phyloP scores from a whole-genome alignment of 2,888 invertebrate genomes.

The Pasiphila rectangulata region DNA sequence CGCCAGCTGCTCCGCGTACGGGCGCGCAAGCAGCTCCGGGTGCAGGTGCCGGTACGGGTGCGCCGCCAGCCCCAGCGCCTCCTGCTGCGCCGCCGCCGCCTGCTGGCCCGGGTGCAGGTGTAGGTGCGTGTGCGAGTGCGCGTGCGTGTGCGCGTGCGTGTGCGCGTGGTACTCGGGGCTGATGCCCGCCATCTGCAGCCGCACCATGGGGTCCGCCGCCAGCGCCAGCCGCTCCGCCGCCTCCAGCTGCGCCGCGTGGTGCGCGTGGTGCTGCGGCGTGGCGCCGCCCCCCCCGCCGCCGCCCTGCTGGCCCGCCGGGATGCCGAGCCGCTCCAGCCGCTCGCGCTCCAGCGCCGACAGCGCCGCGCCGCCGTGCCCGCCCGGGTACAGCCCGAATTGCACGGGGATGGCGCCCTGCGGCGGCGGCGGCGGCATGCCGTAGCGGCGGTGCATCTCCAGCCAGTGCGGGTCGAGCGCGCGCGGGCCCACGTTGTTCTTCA shows the following conservation, averaged over 20 bases:
- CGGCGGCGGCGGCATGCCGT: conserved; percentile 83
- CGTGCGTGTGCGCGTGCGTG: conserved; percentile 94
- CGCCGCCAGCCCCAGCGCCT: conserved; percentile 75
- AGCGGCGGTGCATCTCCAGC: conserved; percentile 94
- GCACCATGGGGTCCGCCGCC: conserved; percentile 95
- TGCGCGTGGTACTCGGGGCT: conserved; percentile 95
- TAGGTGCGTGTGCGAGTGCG: conserved; percentile 93
- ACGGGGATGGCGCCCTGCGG: conserved; percentile 85
- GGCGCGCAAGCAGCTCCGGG: conserved; percentile 89
- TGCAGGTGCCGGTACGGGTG: conserved; percentile 84
- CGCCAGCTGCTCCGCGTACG: conserved; percentile 90
- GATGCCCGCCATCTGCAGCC: conserved; percentile 95
- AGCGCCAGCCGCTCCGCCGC: conserved; percentile 90
- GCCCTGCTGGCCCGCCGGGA: conserved; percentile 58
- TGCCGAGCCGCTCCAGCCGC: conserved; percentile 90
- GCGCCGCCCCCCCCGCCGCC: no score
- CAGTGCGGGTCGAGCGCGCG: conserved; percentile 88
- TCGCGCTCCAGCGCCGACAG: conserved; percentile 93
- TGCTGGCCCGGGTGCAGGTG: conserved; percentile 89
- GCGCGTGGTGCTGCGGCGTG: conserved; percentile 77
- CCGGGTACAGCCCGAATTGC: conserved; percentile 87
- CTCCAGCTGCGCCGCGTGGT: conserved; percentile 83
- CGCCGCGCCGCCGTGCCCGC: conserved; percentile 84
- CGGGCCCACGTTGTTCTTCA: conserved; percentile 86
- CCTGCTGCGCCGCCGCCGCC: conserved; percentile 84